Percentiles rank a stretch among this genome's conserved stretches.
These are phyloP conservation scores for Mesaphorura yosii DNA, from an alignment of 1,140 invertebrate species.

Conservation along the genomic window DNA sequence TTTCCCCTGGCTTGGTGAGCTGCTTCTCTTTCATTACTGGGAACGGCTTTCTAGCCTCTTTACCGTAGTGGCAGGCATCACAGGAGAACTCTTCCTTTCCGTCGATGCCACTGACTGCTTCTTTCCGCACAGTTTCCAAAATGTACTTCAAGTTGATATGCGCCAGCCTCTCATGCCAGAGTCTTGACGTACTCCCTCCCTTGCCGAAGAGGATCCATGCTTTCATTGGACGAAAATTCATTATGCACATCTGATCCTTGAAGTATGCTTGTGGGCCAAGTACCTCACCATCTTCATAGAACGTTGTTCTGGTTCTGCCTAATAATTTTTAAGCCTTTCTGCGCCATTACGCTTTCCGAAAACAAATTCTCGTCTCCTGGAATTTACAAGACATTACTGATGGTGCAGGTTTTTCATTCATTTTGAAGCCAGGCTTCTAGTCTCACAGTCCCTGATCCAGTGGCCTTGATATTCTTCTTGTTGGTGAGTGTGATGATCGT, in stretches of 20 bases:
- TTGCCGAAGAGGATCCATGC: too few species aligned
- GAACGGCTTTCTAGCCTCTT: conserved; percentile 17
- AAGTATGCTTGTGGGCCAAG: background rate
- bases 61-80: conserved; percentile 18
- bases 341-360: conserved; percentile 16
- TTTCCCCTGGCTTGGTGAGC: conserved; percentile 31
- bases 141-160: conserved; percentile 15
- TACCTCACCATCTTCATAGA: background rate
- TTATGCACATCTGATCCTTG: background rate
- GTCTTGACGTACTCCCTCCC: too few species aligned
- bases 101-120: conserved; percentile 15
- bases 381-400: conserved; percentile 12
- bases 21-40: conserved; percentile 10
- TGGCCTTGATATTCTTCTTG: background rate
- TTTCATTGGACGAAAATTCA: too few species aligned
- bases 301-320: background rate
- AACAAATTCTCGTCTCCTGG: conserved; percentile 13
- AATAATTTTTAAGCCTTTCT: conserved; percentile 9
- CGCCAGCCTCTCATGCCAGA: conserved; percentile 15
- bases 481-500: background rate
- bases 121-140: conserved; percentile 10
- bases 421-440: conserved; percentile 3
- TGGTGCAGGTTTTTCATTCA: background rate
- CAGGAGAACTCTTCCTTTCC: background rate
- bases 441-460: background rate